Percentiles rank a stretch among this genome's conserved stretches.
phyloP scores from a whole-genome alignment of 2,113 vertebrate genomes.

The Boleophthalmus pectinirostris region DNA sequence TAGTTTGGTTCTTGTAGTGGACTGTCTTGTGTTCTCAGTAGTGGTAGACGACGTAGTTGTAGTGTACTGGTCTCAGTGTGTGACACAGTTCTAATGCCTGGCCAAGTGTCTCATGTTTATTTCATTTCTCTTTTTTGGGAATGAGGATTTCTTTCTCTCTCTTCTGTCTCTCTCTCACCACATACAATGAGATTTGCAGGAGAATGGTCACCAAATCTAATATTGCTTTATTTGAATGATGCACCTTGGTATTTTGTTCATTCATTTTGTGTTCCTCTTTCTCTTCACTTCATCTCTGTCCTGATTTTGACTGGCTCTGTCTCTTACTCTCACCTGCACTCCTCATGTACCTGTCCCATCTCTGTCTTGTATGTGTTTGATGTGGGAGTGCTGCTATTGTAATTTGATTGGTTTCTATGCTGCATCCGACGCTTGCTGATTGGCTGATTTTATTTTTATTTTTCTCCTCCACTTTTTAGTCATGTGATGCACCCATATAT shows the following conservation, averaged over 20 bases:
- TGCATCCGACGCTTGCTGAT: slow-evolving; percentile 81
- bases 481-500: slow-evolving; percentile 78
- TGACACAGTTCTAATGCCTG: slow-evolving; percentile 77
- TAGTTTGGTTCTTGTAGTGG: slow-evolving; percentile 68
- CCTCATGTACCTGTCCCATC: slow-evolving; percentile 56
- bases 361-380: slow-evolving; percentile 70
- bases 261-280: slow-evolving; percentile 60
- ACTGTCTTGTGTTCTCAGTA: slow-evolving; percentile 68
- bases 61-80: slow-evolving; percentile 73
- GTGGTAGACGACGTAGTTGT: slow-evolving; percentile 59
- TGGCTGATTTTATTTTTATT: slow-evolving; percentile 67
- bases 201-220: slow-evolving; percentile 79
- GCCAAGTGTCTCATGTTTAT: slow-evolving; percentile 73
- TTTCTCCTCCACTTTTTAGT: slow-evolving; percentile 72
- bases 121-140: slow-evolving; percentile 73
- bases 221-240: slow-evolving; percentile 78
- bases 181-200: slow-evolving; percentile 70
- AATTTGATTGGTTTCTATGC: slow-evolving; percentile 78
- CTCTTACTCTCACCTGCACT: slow-evolving; percentile 71
- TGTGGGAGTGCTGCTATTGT: slow-evolving; percentile 76
- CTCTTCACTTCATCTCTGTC: slow-evolving; percentile 54
- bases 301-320: slow-evolving; percentile 70
- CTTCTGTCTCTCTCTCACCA: slow-evolving; percentile 59
- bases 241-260: slow-evolving; percentile 73
- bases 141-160: slow-evolving; percentile 67